Evolutionary conservation across 2,797 vertebrate genomes (phyloP), one percentile per base, ranked within the genome.

Genomic region (Uromys caudimaculatus): DNA sequence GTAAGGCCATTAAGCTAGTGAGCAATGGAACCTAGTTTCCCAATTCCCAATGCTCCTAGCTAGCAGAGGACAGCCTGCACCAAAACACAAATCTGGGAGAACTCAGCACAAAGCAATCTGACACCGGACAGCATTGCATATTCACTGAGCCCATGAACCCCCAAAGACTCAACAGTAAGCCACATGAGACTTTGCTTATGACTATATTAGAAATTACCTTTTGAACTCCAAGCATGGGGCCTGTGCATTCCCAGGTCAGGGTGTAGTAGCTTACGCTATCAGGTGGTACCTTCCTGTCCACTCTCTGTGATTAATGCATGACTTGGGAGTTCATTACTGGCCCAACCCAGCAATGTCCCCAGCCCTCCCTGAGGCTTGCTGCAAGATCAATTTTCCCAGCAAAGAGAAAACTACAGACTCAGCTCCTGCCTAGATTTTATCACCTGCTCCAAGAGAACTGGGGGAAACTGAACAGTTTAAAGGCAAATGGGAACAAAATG

Each of bases 371-470:
- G 11, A 73, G 71, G 56, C 64, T 21, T 88, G 64, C 79, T 38
- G 92, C 29, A 95, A 79, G 79, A 95, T 95, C 82, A 54, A 75
- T 88, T 97, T 95, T 81, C 50, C 85, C 64, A 71, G 77, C 44
- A 85, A 87, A 96, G 90, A 58, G 52, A 92, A 79, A 95, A 97
- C 9, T 94, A 92, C 75, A 94, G 91, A 90, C 94, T 95, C 83
- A 94, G 64, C 84, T 94, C 78, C 88, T 82, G 10, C 47, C 67
- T 69, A 79, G 95, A 89, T 83, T 94, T 87, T 83, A 95, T 90
- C 92, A 94, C 64, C 62, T 95, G 79, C 71, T 90, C 58, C n/a
- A 71, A 89, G 84, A 89, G 73, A 95, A 91, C 1, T 11, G n/a
- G 82, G 69, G 94, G 69, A 92, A 91, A 91, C 38, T 60, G 77